Evolutionary conservation across 2,888 invertebrate genomes (phyloP).

Genomic region (Thysanoteuthis rhombus): DNA sequence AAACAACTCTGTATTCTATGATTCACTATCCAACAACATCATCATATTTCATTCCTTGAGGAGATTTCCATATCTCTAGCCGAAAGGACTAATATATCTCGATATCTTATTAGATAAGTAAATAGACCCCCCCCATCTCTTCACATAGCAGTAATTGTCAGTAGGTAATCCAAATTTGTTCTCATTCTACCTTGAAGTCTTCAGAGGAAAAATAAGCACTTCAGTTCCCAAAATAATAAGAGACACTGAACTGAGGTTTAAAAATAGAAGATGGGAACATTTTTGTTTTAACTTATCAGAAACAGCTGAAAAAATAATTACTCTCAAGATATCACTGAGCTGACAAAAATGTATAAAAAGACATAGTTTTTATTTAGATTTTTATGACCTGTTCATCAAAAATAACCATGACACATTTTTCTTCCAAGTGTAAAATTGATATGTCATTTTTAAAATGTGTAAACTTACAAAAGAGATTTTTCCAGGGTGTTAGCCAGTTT

Average conservation of each 20-base stretch:
- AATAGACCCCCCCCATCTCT: background rate
- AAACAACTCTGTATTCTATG: background rate
- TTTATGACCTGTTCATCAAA: background rate
- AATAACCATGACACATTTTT: background rate
- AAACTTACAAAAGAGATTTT: too few species aligned
- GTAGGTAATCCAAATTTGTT: background rate
- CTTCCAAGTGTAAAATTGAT: too few species aligned
- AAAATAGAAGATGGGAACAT: background rate
- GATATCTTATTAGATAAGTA: background rate
- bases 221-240: background rate
- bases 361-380: background rate
- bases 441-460: too few species aligned
- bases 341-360: background rate
- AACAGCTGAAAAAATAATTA: background rate
- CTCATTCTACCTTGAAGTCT: background rate
- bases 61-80: background rate
- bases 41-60: background rate
- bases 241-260: background rate
- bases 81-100: background rate
- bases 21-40: background rate
- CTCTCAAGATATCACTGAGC: background rate
- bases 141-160: background rate
- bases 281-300: background rate
- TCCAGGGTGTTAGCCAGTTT: too few species aligned
- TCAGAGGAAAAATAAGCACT: background rate